Conservation (phyloP, 2,113 vertebrate genomes). For the Numida meleagris region DNA sequence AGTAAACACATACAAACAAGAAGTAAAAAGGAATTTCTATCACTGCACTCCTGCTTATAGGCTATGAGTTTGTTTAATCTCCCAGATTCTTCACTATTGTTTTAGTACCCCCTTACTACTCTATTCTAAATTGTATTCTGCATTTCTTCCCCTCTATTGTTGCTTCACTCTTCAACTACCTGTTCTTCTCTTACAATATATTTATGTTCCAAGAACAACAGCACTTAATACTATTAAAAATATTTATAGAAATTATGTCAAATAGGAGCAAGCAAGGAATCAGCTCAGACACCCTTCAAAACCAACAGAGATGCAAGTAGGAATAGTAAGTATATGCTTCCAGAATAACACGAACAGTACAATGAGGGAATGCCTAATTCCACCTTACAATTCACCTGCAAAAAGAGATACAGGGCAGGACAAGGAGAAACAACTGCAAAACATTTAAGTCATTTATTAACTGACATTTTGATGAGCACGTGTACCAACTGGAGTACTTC, state of each 20-base stretch:
- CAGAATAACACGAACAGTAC: rapidly evolving
- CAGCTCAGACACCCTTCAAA: neutral
- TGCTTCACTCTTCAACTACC: neutral
- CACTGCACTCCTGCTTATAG: neutral
- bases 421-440: neutral
- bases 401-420: rapidly evolving
- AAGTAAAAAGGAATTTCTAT: neutral
- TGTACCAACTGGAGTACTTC: neutral
- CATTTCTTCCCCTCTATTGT: neutral
- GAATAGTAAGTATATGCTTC: neutral
- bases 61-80: neutral
- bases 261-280: neutral
- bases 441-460: neutral
- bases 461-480: neutral
- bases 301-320: neutral
- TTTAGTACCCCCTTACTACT: neutral
- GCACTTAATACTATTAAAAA: neutral
- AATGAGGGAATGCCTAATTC: neutral
- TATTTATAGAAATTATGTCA: neutral
- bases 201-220: neutral
- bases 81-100: neutral
- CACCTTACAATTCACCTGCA: neutral
- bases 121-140: rapidly evolving
- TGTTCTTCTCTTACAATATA: neutral
- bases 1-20: neutral